Percentiles rank a stretch among this genome's conserved stretches.
These are phyloP conservation scores for Notiomystis cincta DNA, from an alignment of 2,113 vertebrate genomes.

Conservation along the genomic window DNA sequence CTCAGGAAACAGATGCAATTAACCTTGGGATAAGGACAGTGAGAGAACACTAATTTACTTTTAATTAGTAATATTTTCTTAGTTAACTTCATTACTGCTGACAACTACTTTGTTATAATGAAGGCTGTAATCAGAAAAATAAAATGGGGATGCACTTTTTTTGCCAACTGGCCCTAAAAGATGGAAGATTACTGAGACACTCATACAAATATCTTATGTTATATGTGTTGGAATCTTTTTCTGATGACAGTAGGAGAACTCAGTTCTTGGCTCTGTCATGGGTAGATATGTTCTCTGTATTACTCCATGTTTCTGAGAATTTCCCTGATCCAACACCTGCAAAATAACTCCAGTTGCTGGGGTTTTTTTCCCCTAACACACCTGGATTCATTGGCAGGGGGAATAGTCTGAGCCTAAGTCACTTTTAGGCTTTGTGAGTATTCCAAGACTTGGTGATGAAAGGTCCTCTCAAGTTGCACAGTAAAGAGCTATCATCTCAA, in stretches of 20 bases:
- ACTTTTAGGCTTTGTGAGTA: neutral
- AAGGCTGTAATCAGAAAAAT: neutral
- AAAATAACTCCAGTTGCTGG: neutral
- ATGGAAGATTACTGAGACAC: neutral
- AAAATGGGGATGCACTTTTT: neutral
- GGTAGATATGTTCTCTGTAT: neutral
- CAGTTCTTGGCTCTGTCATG: neutral
- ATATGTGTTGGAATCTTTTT: neutral
- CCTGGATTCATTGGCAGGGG: neutral
- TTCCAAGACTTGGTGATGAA: neutral
- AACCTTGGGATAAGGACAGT: neutral
- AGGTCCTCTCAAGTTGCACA: neutral
- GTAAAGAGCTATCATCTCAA: neutral
- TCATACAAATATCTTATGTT: neutral
- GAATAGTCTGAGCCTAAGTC: neutral
- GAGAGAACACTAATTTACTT: neutral
- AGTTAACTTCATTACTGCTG: neutral
- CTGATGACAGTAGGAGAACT: neutral
- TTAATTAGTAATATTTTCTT: neutral
- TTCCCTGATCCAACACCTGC: neutral
- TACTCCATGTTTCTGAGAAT: neutral
- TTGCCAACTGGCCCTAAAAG: neutral
- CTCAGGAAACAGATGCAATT: neutral
- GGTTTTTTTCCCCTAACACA: neutral
- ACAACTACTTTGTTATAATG: neutral